phyloP scores from a whole-genome alignment of 2,113 vertebrate species.

The Heterocephalus glaber region DNA sequence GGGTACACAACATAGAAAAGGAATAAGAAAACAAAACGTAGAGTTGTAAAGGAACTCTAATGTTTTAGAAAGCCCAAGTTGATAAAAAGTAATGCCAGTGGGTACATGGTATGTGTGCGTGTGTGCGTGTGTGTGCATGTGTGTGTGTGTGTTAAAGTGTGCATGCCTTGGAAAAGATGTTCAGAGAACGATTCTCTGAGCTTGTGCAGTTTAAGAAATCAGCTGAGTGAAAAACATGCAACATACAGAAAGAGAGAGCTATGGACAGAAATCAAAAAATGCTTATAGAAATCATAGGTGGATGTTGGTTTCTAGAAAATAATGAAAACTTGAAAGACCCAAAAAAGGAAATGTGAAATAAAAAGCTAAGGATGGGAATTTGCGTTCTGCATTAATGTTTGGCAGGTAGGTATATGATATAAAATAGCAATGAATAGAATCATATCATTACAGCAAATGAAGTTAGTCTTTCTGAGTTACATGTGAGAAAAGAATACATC shows the following conservation, averaged over 20 bases:
- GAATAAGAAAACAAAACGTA: not conserved
- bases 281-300: not conserved
- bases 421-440: conserved; percentile 13
- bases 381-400: not conserved
- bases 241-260: not conserved
- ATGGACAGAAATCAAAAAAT: not conserved
- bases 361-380: not conserved
- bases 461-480: not conserved
- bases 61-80: not conserved
- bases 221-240: not conserved
- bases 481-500: not conserved
- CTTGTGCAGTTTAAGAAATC: not conserved
- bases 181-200: not conserved
- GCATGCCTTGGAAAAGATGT: not conserved
- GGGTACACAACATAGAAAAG: not conserved
- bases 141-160: not conserved
- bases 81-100: not conserved
- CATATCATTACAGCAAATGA: conserved; percentile 21
- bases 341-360: not conserved
- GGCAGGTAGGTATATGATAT: not conserved
- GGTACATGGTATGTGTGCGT: not conserved
- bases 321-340: not conserved
- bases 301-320: not conserved
- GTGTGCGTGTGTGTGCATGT: not conserved
- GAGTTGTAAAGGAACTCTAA: not conserved